phyloP scores from a whole-genome alignment of 1,140 invertebrate species.

The Archivesica marissinica region DNA sequence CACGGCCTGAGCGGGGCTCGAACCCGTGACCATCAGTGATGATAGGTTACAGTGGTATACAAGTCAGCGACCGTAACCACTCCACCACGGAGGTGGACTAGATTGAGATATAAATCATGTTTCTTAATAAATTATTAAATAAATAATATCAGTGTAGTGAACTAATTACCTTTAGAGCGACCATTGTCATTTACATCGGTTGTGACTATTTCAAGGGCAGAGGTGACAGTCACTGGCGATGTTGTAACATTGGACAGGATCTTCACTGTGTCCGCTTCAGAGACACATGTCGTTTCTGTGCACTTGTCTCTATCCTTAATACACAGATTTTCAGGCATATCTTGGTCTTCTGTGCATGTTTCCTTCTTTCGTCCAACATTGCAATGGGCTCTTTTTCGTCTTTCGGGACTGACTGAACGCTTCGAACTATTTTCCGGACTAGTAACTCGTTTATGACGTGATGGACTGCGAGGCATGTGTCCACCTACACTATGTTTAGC shows the following conservation, averaged over 20 bases:
- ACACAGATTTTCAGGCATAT: slow-evolving; percentile 59
- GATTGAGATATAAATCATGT: too few species aligned
- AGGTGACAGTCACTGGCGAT: slow-evolving; percentile 24
- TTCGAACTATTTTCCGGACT: not conserved
- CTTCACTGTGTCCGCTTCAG: not conserved
- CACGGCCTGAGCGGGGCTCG: too few species aligned
- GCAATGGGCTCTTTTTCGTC: not conserved
- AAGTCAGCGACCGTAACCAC: too few species aligned
- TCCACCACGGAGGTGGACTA: too few species aligned
- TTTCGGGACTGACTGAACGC: slow-evolving; percentile 12
- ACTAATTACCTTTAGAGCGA: slow-evolving; percentile 3
- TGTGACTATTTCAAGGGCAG: not conserved
- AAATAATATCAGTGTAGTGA: too few species aligned
- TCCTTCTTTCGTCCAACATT: not conserved
- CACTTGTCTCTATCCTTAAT: slow-evolving; percentile 43
- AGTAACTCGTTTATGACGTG: not conserved
- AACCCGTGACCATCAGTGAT: too few species aligned
- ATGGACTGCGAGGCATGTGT: not conserved
- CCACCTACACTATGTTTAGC: not conserved
- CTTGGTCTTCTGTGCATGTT: slow-evolving; percentile 20
- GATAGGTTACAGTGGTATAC: too few species aligned
- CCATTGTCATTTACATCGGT: not conserved
- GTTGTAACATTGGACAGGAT: not conserved
- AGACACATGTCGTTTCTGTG: not conserved
- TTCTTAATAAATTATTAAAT: too few species aligned